Evolutionary conservation across 2,888 invertebrate species (phyloP).

Genomic region (Stictocephala bisonia): DNA sequence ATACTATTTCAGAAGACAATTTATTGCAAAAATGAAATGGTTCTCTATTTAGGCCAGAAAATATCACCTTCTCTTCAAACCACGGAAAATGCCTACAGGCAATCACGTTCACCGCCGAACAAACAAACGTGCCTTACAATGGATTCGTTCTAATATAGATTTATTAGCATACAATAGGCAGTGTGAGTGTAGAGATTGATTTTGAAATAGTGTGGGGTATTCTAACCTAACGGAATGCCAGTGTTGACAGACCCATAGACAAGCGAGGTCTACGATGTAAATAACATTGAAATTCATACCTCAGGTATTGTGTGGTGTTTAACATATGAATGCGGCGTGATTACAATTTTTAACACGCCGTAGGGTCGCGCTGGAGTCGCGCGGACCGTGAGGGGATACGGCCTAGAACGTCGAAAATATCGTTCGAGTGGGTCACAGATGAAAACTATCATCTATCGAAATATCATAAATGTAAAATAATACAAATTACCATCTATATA

Average conservation of each 20-base stretch:
- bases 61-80: too few species aligned
- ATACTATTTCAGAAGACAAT: too few species aligned
- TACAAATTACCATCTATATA: too few species aligned
- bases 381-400: too few species aligned
- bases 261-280: background rate
- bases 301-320: background rate
- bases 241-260: conserved; percentile 4
- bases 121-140: conserved; percentile 3
- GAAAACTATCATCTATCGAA: too few species aligned
- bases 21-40: too few species aligned
- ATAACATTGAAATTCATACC: conserved; percentile 30
- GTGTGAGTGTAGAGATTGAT: conserved; percentile 6
- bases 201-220: conserved; percentile 1
- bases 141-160: conserved; percentile 24
- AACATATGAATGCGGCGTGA: conserved; percentile 26
- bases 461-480: too few species aligned
- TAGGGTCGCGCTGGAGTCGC: background rate
- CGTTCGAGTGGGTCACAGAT: too few species aligned
- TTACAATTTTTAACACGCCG: conserved; percentile 34
- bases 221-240: background rate
- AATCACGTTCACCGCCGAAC: background rate
- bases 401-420: too few species aligned
- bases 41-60: too few species aligned
- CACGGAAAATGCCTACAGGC: background rate
- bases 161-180: conserved; percentile 31